Evolutionary conservation across 2,113 vertebrate genomes (phyloP), one percentile per base, ranked within the genome.

Genomic region (Hiodon tergisus): DNA sequence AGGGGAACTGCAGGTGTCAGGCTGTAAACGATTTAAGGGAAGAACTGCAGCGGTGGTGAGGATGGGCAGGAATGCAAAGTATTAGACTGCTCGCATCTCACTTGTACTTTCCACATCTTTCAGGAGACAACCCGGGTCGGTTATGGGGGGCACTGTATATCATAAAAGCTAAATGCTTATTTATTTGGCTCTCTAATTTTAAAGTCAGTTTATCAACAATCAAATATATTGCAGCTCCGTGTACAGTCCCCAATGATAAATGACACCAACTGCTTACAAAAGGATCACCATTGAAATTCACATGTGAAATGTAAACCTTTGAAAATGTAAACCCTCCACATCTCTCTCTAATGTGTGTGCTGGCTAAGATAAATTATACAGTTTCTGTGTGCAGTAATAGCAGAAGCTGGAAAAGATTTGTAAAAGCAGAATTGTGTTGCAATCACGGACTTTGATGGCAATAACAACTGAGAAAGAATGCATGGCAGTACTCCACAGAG

Each of bases 1-100:
- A 73, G 1, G 71, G 60, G 16, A 52, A 7, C 52, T 4, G 4
- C 50, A 31, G 4, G 55, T 46, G 13, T n/a, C 11, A 5, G 53
- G 14, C 55, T 11, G 10, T 59, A 31, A 31, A 31, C 31, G 69
- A 71, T 59, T 60, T 71, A 59, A 71, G 69, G 59, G 14, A 52
- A 47, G 69, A 10, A 31, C 17, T 59, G 69, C 59, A 54, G 46
- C 31, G 6, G 46, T 47, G 31, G 17, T 57, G 5, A 50, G 1
- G 14, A 71, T 14, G 48, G 69, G n/a, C 9, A 3, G 3, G 16
- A 14, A 17, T 47, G 10, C 1, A 7, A 54, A 58, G 46, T 17
- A 31, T 31, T 31, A 31, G 31, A 31, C 31, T 31, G 54, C 69
- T 71, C 58, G 55, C 10, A 48, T 57, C 4, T 52, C 48, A 2